These are phyloP conservation scores for Antrozous pallidus DNA, from an alignment of 2,797 vertebrate genomes.

Conservation along the genomic window DNA sequence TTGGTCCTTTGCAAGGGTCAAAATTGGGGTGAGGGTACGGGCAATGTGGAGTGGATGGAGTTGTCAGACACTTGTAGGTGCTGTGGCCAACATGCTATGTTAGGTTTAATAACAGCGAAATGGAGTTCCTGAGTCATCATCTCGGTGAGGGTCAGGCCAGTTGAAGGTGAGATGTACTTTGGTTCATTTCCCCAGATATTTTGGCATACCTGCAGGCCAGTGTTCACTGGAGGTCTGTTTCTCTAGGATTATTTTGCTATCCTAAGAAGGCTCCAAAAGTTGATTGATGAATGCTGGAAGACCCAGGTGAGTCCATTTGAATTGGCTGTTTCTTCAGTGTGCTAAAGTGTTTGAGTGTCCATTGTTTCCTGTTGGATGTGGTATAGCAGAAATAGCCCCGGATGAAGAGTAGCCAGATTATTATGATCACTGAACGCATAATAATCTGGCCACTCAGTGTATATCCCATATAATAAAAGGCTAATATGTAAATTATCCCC, in stretches of 20 bases:
- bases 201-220: background rate
- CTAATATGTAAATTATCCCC: too few species aligned
- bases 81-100: background rate
- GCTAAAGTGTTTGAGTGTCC: too few species aligned
- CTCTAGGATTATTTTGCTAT: background rate
- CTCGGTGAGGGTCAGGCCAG: background rate
- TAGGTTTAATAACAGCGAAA: background rate
- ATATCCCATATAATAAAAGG: too few species aligned
- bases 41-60: background rate
- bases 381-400: background rate
- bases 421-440: too few species aligned
- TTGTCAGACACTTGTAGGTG: background rate
- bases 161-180: background rate
- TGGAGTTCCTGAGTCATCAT: background rate
- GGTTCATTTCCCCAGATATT: slow-evolving; percentile 9
- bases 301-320: background rate
- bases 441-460: too few species aligned
- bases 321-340: background rate
- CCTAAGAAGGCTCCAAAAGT: background rate
- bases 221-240: background rate
- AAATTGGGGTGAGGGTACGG: background rate
- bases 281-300: background rate
- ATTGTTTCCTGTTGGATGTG: background rate
- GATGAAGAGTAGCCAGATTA: too few species aligned
- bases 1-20: background rate